Evolutionary conservation across 2,797 vertebrate species (phyloP).

Genomic region (Anniella stebbinsi): DNA sequence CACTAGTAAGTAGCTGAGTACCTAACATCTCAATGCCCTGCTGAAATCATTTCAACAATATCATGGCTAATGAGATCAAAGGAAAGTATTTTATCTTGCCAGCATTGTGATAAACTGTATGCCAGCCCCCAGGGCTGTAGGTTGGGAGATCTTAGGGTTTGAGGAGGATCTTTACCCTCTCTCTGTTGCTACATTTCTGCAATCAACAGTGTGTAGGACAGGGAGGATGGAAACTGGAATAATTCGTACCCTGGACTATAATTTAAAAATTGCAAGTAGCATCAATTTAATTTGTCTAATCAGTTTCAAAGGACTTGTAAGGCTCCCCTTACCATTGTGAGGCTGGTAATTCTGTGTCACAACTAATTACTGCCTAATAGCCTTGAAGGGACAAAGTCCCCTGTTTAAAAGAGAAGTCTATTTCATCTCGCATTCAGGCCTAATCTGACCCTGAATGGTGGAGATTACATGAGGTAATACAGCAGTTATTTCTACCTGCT

Average conservation of each 20-base stretch:
- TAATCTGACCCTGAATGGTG: conserved; percentile 79
- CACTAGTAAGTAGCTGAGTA: background rate
- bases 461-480: conserved; percentile 79
- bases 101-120: background rate
- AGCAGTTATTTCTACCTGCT: conserved; percentile 82
- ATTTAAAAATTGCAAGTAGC: conserved; percentile 58
- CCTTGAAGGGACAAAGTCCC: conserved; percentile 86
- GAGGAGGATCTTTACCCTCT: fast-evolving
- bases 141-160: background rate
- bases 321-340: conserved; percentile 86
- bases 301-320: conserved; percentile 89
- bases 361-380: conserved; percentile 96
- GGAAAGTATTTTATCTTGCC: conserved; percentile 28
- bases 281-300: conserved; percentile 91
- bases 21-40: background rate
- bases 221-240: background rate
- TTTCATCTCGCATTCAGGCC: conserved; percentile 74
- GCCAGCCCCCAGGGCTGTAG: background rate
- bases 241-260: conserved; percentile 43
- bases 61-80: conserved; percentile 46
- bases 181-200: background rate
- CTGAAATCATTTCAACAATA: conserved; percentile 12
- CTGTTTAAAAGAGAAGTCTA: conserved; percentile 75
- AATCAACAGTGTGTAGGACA: background rate
- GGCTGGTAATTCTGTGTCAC: conserved; percentile 90